A percentile compares a stretch with the other conserved stretches of the same genome.
These are phyloP conservation scores for Miltochrista miniata DNA, from an alignment of 2,888 invertebrate species.

Conservation along the genomic window DNA sequence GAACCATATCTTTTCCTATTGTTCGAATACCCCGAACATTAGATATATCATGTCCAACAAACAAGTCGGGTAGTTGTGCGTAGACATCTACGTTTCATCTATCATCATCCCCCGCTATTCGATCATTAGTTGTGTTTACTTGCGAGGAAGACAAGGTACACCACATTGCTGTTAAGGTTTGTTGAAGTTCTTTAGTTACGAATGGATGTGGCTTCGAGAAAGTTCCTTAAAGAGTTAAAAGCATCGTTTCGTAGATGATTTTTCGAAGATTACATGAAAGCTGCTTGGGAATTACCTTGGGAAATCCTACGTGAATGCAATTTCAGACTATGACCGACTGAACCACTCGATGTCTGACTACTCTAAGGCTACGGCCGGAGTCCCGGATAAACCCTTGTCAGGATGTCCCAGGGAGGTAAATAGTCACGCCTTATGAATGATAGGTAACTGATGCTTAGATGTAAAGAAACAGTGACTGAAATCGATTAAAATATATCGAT, in stretches of 20 bases:
- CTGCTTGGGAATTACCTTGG: too few species aligned
- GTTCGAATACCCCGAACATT: conserved; percentile 19
- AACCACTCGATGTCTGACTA: too few species aligned
- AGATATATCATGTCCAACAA: conserved; percentile 40
- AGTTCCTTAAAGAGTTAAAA: conserved; percentile 6
- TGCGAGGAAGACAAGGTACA: conserved; percentile 71
- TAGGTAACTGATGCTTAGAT: too few species aligned
- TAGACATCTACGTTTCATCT: conserved; percentile 77
- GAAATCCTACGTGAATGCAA: too few species aligned
- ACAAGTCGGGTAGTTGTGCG: conserved; percentile 64
- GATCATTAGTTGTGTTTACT: conserved; percentile 79
- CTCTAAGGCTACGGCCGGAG: too few species aligned
- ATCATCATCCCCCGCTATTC: conserved; percentile 75
- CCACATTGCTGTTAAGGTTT: conserved; percentile 74
- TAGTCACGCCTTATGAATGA: too few species aligned
- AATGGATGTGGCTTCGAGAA: conserved; percentile 13
- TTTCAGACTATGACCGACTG: too few species aligned
- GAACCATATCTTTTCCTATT: conserved; percentile 3
- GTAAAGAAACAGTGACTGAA: too few species aligned
- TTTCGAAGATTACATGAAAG: not conserved
- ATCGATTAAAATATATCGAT: too few species aligned
- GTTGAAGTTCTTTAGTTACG: conserved; percentile 47
- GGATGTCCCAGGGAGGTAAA: too few species aligned
- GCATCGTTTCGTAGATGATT: not conserved
- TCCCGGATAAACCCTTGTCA: too few species aligned